phyloP scores from a whole-genome alignment of 92 coral and sea anemone genomes.

The Parazoanthus darwini region DNA sequence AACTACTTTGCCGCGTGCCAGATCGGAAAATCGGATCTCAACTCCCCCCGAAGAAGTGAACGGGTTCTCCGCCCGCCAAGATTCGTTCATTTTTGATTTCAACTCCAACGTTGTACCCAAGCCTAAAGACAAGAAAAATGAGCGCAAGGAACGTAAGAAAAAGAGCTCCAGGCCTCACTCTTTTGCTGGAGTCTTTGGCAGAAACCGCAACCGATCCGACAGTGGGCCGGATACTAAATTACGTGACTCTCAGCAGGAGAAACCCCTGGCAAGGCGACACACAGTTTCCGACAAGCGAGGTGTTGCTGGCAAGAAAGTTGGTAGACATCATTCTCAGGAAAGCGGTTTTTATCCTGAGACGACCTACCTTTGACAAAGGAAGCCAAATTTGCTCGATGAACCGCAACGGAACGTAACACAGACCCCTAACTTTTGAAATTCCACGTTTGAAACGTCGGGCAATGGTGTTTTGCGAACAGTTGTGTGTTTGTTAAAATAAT shows the following conservation, averaged over 20 bases:
- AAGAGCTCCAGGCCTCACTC: conserved; percentile 25
- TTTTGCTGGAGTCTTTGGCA: not conserved
- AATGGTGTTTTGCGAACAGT: too few species aligned
- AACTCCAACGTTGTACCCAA: conserved; percentile 5
- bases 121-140: not conserved
- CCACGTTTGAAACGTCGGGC: too few species aligned
- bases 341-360: not conserved
- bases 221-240: not conserved
- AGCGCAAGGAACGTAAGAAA: conserved; percentile 3
- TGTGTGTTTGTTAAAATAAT: too few species aligned
- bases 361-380: conserved; percentile 15
- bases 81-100: not conserved
- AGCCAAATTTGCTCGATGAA: not conserved
- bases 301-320: not conserved
- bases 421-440: too few species aligned
- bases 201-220: not conserved
- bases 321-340: not conserved
- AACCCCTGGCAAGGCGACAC: conserved; percentile 14
- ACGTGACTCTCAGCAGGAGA: not conserved
- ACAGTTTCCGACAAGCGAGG: conserved; percentile 17
- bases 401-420: not conserved
- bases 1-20: conserved; percentile 9
- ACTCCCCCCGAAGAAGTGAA: not conserved
- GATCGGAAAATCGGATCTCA: not conserved
- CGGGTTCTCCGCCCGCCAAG: not conserved